Base-by-base conservation (phyloP, 2,113 vertebrate species). In the Oxygymnocypris stewartii region DNA sequence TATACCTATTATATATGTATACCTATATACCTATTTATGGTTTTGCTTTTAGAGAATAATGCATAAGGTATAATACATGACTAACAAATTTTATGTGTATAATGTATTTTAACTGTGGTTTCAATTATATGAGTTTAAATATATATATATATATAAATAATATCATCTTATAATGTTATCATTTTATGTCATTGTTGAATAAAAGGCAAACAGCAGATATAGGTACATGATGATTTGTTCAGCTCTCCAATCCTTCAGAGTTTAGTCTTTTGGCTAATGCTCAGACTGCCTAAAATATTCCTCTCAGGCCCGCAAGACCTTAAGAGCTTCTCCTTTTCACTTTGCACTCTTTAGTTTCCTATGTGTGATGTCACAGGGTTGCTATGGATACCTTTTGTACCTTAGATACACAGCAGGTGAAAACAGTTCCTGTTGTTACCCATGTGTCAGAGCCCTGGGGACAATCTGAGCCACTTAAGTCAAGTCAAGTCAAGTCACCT, bases 281-380 rank as follows among this genome's bases (percentile, higher is more conserved):
- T 44, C 31, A 67, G 14, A 5, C 57, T 57, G 49, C 77, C 49
- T 80, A 80, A 42, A 80, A 80, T 63, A 28, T 67, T 65, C 6
- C 40, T 28, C 35, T 28, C 57, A 63, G 5, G 37, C 7, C 12
- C 13, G 2, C 23, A 65, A 82, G 59, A 28, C 37, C n/a, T 12
- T 76, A 44, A 65, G 35, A 71, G 67, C 67, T 28, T 75, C 78
- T 63, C 51, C 18, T 75, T 61, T 75, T 76, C 37, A 76, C 16
- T 74, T 18, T 82, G 71, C 81, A 74, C 63, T 47, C 51, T 59
- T 86, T 42, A 59, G 63, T 84, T 78, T 59, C 20, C 57, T 61
- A 31, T 57, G 44, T 59, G 49, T 78, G 82, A 79, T 87, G 84
- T 85, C 40, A 79, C 47, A 6, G 6, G 65, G 71, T 87, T 89